These are phyloP conservation scores for Danionella dracula DNA, from an alignment of 2,797 vertebrate species.

Conservation along the genomic window DNA sequence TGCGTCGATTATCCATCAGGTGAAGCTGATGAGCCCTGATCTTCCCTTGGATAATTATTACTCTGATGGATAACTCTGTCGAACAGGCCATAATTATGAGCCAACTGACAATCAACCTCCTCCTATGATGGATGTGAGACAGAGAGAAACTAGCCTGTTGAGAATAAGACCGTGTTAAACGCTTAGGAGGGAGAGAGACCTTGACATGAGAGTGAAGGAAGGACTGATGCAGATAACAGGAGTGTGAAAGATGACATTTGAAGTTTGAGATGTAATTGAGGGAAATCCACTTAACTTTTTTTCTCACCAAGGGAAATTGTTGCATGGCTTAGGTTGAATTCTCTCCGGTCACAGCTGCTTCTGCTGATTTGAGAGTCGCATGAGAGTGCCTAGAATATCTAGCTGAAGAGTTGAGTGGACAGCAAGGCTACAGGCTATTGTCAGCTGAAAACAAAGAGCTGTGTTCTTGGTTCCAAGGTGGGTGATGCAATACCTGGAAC, in stretches of 20 bases:
- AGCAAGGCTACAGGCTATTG: conserved; percentile 16
- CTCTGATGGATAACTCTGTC: conserved; percentile 30
- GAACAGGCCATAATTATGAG: conserved; percentile 48
- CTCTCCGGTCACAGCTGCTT: conserved; percentile 17
- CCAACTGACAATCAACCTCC: conserved; percentile 46
- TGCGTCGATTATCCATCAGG: conserved; percentile 36
- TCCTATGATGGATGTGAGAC: conserved; percentile 16
- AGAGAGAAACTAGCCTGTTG: conserved; percentile 5
- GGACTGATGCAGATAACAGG: too few species aligned
- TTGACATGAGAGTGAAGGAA: too few species aligned
- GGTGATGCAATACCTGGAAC: background rate
- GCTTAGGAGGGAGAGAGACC: background rate
- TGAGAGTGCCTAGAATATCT: background rate
- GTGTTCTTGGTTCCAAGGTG: background rate
- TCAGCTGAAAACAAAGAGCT: conserved; percentile 14
- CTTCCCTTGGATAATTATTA: conserved; percentile 48
- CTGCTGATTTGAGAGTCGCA: conserved; percentile 12
- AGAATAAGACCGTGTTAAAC: background rate
- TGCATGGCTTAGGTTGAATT: conserved; percentile 5
- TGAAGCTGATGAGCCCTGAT: conserved; percentile 45
- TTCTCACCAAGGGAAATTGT: background rate
- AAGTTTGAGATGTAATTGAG: too few species aligned
- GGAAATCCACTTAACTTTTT: background rate
- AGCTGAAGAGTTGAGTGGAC: conserved; percentile 17
- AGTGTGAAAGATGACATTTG: background rate